A percentile compares a stretch with the other conserved stretches of the same genome.
These are phyloP conservation scores for Elachura formosa DNA, from an alignment of 2,113 vertebrate species.

Conservation along the genomic window DNA sequence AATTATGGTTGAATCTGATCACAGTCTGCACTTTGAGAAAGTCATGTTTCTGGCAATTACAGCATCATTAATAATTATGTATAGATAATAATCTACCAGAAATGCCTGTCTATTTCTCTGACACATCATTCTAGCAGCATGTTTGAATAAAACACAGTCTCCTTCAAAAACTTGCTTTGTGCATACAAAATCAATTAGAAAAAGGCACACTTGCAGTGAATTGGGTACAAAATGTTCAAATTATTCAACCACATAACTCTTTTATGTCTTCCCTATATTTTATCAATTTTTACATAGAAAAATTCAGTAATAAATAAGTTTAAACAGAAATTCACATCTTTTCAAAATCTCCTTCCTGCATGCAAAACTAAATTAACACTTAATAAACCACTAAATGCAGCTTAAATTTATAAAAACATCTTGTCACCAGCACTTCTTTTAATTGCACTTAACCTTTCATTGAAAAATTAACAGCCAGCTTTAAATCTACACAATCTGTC, in stretches of 20 bases:
- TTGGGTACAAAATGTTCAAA: background rate
- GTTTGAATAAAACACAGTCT: background rate
- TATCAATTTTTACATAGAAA: background rate
- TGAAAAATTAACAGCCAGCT: background rate
- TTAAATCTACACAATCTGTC: background rate
- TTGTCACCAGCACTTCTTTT: background rate
- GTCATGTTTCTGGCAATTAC: background rate
- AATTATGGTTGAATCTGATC: background rate
- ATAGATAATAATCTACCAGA: background rate
- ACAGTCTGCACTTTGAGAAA: background rate
- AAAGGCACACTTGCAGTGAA: background rate
- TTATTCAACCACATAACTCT: background rate
- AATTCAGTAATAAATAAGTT: accelerated
- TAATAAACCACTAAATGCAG: background rate
- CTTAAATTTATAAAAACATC: background rate
- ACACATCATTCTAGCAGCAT: background rate
- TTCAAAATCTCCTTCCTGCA: accelerated
- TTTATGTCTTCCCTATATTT: background rate
- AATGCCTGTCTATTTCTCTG: background rate
- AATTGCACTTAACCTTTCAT: accelerated
- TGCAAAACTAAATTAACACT: background rate
- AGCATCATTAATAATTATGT: background rate
- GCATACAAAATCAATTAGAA: background rate
- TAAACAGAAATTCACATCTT: accelerated
- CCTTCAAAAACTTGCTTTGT: background rate